Evolutionary conservation across 2,797 vertebrate genomes (phyloP), one percentile per base, ranked within the genome.

Genomic region (Danio kyathit): DNA sequence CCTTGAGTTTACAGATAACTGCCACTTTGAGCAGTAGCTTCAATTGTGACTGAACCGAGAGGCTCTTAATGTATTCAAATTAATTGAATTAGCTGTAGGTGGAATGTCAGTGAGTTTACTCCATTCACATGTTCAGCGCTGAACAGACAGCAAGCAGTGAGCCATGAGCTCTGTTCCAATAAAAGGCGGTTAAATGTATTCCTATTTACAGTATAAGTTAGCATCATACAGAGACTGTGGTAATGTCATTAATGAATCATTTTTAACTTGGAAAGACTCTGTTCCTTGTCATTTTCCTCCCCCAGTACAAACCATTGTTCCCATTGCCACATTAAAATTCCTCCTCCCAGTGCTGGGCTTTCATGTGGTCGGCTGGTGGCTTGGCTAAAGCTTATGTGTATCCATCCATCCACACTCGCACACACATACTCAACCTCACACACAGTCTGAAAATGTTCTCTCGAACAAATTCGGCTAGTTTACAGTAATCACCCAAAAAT

Each of bases 241-340:
- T 87, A 86, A 90, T 91, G 85, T 86, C 85, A 92, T 93, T 92
- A 94, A 94, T 93, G 93, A 93, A 89, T 93, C 89, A 90, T 93
- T 93, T 89, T 90, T 87, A 89, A 85, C 90, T 84, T 83, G 86
- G 86, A 87, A 87, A 87, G 87, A 85, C 75, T 91, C 89, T 90
- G 89, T 88, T 91, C 91, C 88, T 89, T 88, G 89, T 91, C 90
- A 88, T 88, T 89, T 83, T 91, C 89, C 90, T 83, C 89, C 89
- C 89, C 92, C 91, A 92, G 91, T 90, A 90, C 90, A 91, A 93
- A 93, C 92, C 88, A 92, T 94, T 93, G 92, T 94, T 92, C 91
- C 88, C 90, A 90, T 93, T 92, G 89, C 90, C 91, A 90, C 91
- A 93, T 92, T 90, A 93, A 93, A 91, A 94, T 92, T 92, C 92